Evolutionary conservation across 92 coral and sea anemone species (phyloP).

Genomic region (Plumapathes pennacea): DNA sequence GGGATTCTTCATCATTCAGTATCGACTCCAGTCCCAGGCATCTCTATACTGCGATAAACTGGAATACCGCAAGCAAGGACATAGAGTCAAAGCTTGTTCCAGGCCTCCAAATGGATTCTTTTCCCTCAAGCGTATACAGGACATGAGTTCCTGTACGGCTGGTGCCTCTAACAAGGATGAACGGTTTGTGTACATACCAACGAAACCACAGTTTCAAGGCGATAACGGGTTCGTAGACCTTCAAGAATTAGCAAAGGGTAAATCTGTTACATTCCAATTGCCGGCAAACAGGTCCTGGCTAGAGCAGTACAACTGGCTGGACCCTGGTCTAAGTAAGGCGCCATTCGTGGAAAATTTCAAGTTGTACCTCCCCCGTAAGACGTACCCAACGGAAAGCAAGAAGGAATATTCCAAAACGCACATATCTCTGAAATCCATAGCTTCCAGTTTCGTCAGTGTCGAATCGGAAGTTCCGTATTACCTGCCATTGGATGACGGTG

Average conservation of each 20-base stretch:
- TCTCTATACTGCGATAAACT: constrained; percentile 43
- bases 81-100: constrained; percentile 4
- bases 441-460: constrained; percentile 26
- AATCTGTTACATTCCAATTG: constrained; percentile 39
- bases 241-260: constrained; percentile 38
- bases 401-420: constrained; percentile 24
- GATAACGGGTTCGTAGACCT: constrained; percentile 44
- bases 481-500: constrained; percentile 33
- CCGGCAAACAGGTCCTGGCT: constrained; percentile 41
- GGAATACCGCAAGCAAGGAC: constrained; percentile 47
- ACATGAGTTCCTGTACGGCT: constrained; percentile 17
- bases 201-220: constrained; percentile 37
- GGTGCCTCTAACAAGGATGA: constrained; percentile 18
- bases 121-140: neutral
- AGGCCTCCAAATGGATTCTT: constrained; percentile 26
- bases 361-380: constrained; percentile 47
- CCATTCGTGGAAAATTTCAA: constrained; percentile 53
- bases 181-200: constrained; percentile 57
- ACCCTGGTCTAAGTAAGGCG: constrained; percentile 25
- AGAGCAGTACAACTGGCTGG: constrained; percentile 40
- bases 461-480: constrained; percentile 24
- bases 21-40: constrained; percentile 53
- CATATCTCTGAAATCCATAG: constrained; percentile 11
- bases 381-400: constrained; percentile 8
- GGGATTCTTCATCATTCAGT: constrained; percentile 53